phyloP scores from a whole-genome alignment of 2,113 vertebrate genomes.

The Trinectes maculatus region DNA sequence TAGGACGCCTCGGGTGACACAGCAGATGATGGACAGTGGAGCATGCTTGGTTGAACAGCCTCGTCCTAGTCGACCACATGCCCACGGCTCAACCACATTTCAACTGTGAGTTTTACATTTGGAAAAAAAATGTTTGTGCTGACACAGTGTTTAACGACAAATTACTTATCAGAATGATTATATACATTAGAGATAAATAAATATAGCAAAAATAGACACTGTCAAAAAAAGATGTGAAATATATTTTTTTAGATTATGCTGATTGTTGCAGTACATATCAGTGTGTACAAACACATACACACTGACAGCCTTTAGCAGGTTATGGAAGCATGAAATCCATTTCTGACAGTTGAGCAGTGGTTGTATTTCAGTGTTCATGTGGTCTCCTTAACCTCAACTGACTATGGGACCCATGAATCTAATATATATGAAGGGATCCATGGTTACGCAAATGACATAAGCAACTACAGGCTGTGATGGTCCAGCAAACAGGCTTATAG shows the following conservation, averaged over 20 bases:
- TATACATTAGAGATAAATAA: too few species aligned
- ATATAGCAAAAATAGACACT: background rate
- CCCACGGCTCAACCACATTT: constrained; percentile 25
- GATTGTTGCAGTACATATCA: background rate
- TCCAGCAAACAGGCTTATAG: constrained; percentile 38
- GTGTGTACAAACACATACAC: too few species aligned
- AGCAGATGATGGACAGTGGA: constrained; percentile 60
- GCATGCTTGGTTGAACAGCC: constrained; percentile 66
- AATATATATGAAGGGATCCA: constrained; percentile 28
- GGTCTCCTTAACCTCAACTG: constrained; percentile 42
- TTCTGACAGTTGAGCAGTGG: background rate
- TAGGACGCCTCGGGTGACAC: constrained; percentile 72
- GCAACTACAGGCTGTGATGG: constrained; percentile 33
- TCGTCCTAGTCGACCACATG: constrained; percentile 52
- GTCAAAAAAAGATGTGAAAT: background rate
- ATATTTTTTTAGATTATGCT: background rate
- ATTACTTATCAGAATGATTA: too few species aligned
- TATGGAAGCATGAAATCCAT: background rate
- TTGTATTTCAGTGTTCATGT: constrained; percentile 29
- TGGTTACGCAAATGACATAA: constrained; percentile 7
- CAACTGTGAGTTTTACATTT: background rate
- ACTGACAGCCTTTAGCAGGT: too few species aligned
- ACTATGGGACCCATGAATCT: constrained; percentile 37
- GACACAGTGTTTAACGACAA: background rate
- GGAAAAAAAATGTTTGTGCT: background rate